A percentile compares a stretch with the other conserved stretches of the same genome.
Conservation (phyloP, 2,113 vertebrate genomes). For the Columba janthina region DNA sequence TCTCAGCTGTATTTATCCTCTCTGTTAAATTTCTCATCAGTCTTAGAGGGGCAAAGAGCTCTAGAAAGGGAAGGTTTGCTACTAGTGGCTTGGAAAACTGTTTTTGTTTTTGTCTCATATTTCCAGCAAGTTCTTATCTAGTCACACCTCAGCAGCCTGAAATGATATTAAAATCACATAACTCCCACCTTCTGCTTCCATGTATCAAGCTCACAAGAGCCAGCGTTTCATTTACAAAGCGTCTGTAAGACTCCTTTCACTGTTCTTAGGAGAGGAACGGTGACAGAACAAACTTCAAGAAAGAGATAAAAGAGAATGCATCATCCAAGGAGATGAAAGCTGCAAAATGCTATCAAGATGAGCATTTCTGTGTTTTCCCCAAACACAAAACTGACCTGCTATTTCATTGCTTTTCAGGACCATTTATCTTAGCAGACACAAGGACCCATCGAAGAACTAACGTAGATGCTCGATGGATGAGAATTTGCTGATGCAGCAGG, state of each 20-base stretch:
- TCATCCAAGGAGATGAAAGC: conserved; percentile 37
- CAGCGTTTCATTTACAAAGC: not conserved
- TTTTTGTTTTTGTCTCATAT: not conserved
- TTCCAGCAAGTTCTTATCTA: not conserved
- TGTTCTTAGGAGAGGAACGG: not conserved
- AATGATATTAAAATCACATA: not conserved
- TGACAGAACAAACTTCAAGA: conserved; percentile 37
- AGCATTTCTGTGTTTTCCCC: not conserved
- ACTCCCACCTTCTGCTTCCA: not conserved
- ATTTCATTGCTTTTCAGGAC: conserved; percentile 60
- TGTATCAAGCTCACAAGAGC: not conserved
- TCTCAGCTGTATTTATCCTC: not conserved
- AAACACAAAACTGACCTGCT: conserved; percentile 29
- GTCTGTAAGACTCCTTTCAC: not conserved
- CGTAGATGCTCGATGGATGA: not conserved
- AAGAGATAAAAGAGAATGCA: conserved; percentile 28
- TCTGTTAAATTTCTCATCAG: not conserved
- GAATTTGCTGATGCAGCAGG: conserved; percentile 40
- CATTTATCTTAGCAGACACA: conserved; percentile 52
- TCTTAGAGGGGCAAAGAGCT: not conserved
- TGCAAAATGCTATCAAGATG: not conserved
- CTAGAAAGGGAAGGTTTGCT: not conserved
- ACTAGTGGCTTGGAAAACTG: not conserved
- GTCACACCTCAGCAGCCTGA: not conserved
- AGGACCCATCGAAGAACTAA: conserved; percentile 42